phyloP scores from a whole-genome alignment of 2,113 vertebrate species.

The Eira barbara region DNA sequence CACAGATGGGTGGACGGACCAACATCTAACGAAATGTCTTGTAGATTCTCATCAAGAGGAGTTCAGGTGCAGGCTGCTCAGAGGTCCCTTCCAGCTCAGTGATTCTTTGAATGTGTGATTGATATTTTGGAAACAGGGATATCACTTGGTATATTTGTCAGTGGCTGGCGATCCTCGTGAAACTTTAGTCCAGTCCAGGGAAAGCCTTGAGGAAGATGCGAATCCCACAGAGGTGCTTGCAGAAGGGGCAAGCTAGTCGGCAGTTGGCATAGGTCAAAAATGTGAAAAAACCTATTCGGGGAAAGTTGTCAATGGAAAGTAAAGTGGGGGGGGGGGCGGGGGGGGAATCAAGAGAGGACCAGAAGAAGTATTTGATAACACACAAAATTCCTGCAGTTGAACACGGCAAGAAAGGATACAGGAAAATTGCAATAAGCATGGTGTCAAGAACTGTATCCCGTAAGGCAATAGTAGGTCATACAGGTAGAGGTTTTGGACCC shows the following conservation, averaged over 20 bases:
- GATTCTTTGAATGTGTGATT: conserved; percentile 63
- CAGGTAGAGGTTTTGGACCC: not conserved
- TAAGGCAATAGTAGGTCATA: not conserved
- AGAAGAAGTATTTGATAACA: not conserved
- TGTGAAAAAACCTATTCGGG: not conserved
- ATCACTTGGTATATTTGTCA: conserved; percentile 45
- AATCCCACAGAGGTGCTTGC: not conserved
- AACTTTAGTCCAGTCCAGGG: not conserved
- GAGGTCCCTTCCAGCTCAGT: conserved; percentile 63
- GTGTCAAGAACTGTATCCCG: not conserved
- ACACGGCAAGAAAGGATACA: not conserved
- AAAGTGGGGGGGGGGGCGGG: not conserved
- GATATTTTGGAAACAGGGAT: conserved; percentile 48
- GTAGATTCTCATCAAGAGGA: conserved; percentile 49
- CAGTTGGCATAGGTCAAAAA: not conserved
- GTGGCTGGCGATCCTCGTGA: not conserved
- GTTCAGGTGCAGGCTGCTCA: conserved; percentile 36
- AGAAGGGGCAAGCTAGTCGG: not conserved
- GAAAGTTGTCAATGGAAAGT: not conserved
- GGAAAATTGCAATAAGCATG: not conserved
- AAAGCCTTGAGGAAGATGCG: not conserved
- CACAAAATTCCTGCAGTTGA: no score
- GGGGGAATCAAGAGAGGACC: not conserved
- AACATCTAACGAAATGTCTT: conserved; percentile 59
- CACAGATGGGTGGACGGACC: conserved; percentile 76